Evolutionary conservation across 2,113 vertebrate species (phyloP).

Genomic region (Phylloscopus whistleri): DNA sequence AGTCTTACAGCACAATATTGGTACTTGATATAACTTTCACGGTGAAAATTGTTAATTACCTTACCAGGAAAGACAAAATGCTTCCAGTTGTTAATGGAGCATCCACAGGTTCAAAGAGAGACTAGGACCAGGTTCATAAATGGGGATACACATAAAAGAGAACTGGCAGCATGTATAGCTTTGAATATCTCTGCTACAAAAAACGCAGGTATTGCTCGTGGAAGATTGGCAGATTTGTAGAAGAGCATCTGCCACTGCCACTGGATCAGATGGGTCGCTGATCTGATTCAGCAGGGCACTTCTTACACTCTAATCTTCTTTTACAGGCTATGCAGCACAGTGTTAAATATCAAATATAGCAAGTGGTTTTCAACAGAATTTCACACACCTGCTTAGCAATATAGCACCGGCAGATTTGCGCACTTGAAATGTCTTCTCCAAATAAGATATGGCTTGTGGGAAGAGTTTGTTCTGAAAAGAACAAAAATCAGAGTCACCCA

Average conservation of each 20-base stretch:
- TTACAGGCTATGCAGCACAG: not conserved
- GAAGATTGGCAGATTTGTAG: not conserved
- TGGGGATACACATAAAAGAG: not conserved
- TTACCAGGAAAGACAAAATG: not conserved
- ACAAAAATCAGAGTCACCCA: not conserved
- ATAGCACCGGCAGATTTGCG: conserved; percentile 82
- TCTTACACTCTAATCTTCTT: not conserved
- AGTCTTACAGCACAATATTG: not conserved
- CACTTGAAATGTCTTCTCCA: conserved; percentile 90
- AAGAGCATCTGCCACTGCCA: not conserved
- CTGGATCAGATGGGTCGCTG: not conserved
- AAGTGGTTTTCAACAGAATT: not conserved
- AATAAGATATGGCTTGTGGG: conserved; percentile 91
- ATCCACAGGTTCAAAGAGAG: not conserved
- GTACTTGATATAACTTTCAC: not conserved
- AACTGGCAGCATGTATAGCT: not conserved
- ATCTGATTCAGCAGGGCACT: not conserved
- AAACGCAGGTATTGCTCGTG: rapidly evolving
- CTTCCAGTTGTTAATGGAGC: not conserved
- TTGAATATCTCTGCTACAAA: not conserved
- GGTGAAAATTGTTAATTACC: not conserved
- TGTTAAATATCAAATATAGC: not conserved
- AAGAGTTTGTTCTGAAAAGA: conserved; percentile 87
- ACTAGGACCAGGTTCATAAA: not conserved
- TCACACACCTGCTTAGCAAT: conserved; percentile 87